Conservation (phyloP, 2,113 vertebrate species). For the Burhinus oedicnemus region DNA sequence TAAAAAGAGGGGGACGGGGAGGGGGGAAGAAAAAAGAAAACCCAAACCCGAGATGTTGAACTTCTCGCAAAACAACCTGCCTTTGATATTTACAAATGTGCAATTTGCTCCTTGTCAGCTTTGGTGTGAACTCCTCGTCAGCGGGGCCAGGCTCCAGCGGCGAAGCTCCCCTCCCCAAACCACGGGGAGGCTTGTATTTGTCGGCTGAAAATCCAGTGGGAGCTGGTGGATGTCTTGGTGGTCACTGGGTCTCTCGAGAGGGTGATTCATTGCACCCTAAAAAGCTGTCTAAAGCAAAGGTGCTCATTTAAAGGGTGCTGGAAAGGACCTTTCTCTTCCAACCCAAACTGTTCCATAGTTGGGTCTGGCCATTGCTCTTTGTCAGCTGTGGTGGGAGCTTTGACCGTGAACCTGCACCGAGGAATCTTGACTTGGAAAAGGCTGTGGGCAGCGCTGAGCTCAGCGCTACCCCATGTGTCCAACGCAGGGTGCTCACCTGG, state of each 20-base stretch:
- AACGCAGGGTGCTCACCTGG: neutral
- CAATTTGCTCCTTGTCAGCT: conserved; percentile 54
- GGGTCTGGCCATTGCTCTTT: neutral
- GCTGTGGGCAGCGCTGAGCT: neutral
- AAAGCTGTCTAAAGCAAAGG: neutral
- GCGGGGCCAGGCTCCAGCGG: neutral
- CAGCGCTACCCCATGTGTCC: neutral
- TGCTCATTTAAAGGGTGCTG: neutral
- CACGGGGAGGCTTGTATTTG: fast-evolving
- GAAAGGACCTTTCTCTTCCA: neutral
- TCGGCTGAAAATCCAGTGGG: neutral
- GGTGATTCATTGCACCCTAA: neutral
- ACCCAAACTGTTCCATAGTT: neutral
- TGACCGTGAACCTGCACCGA: neutral
- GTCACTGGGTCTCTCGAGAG: neutral
- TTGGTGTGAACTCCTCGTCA: conserved; percentile 9
- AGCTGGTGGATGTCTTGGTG: neutral
- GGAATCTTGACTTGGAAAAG: neutral
- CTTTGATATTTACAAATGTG: conserved; percentile 68
- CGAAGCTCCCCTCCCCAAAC: neutral
- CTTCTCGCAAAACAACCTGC: conserved; percentile 38
- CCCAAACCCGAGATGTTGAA: conserved; percentile 23
- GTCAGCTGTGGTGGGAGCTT: neutral
- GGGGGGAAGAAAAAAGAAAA: neutral
- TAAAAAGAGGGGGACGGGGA: neutral